A percentile compares a stretch with the other conserved stretches of the same genome.
phyloP scores from a whole-genome alignment of 2,797 vertebrate genomes.

The Clarias laeviceps region DNA sequence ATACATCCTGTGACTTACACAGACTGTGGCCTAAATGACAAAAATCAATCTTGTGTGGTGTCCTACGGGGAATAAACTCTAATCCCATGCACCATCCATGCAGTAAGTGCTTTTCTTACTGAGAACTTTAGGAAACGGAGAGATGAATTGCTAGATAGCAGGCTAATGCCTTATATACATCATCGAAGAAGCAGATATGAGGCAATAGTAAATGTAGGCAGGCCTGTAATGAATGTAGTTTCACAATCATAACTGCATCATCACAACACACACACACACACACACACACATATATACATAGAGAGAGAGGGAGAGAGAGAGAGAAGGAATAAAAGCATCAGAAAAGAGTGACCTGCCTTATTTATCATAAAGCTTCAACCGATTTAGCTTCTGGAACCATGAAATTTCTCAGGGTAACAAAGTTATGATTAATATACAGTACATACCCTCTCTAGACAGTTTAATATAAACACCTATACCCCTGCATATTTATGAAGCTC shows the following conservation, averaged over 20 bases:
- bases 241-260: neutral
- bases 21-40: neutral
- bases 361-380: neutral
- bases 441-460: neutral
- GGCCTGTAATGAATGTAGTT: conserved; percentile 4
- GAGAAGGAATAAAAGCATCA: neutral
- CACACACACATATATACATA: neutral
- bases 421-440: neutral
- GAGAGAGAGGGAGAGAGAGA: neutral
- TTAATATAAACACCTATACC: neutral
- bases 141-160: neutral
- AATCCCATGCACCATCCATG: neutral
- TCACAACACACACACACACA: neutral
- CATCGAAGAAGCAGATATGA: conserved; percentile 1
- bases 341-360: neutral
- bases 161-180: neutral
- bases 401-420: neutral
- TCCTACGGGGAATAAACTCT: neutral
- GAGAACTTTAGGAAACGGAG: conserved; percentile 1
- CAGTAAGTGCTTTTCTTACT: conserved; percentile 6
- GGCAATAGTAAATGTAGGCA: neutral
- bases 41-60: neutral
- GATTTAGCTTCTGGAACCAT: neutral
- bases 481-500: neutral
- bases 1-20: conserved; percentile 5